Evolutionary conservation across 2,888 invertebrate species (phyloP).

Genomic region (Oegoconia quadripuncta): DNA sequence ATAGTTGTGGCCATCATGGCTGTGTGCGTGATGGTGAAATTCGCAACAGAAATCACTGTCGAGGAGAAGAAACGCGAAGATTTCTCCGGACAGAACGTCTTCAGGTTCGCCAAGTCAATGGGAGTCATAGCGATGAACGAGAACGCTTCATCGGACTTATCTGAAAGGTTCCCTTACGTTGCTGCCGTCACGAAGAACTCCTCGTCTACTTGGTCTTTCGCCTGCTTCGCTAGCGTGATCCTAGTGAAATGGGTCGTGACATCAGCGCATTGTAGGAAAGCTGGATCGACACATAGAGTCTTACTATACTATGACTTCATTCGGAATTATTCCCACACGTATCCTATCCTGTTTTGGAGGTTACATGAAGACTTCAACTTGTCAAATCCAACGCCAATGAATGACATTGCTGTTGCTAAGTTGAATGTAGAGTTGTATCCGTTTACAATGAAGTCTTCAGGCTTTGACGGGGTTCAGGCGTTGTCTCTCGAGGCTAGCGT

Average conservation of each 20-base stretch:
- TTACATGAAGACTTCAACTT: slow-evolving; percentile 52
- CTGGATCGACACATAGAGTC: slow-evolving; percentile 46
- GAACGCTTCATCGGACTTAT: slow-evolving; percentile 26
- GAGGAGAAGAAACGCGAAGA: slow-evolving; percentile 39
- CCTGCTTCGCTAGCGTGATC: slow-evolving; percentile 59
- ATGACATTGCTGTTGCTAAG: slow-evolving; percentile 62
- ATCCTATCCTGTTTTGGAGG: slow-evolving; percentile 56
- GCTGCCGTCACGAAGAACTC: slow-evolving; percentile 55
- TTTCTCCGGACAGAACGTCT: slow-evolving; percentile 26
- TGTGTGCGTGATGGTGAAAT: slow-evolving; percentile 67
- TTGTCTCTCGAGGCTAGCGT: slow-evolving; percentile 29
- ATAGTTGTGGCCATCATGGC: slow-evolving; percentile 57
- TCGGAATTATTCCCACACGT: slow-evolving; percentile 45
- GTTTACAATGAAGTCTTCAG: slow-evolving; percentile 35
- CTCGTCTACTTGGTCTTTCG: slow-evolving; percentile 44
- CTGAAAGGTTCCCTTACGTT: slow-evolving; percentile 52
- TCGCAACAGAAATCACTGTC: slow-evolving; percentile 60
- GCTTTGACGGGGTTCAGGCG: slow-evolving; percentile 34
- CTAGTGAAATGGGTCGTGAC: slow-evolving; percentile 59
- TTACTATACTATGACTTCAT: slow-evolving; percentile 51
- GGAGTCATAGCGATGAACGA: slow-evolving; percentile 46
- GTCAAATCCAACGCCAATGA: slow-evolving; percentile 29
- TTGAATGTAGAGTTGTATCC: slow-evolving; percentile 40
- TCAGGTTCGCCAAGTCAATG: slow-evolving; percentile 40
- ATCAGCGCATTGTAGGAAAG: slow-evolving; percentile 54